phyloP scores from a whole-genome alignment of 2,797 vertebrate species.

The Miichthys miiuy region DNA sequence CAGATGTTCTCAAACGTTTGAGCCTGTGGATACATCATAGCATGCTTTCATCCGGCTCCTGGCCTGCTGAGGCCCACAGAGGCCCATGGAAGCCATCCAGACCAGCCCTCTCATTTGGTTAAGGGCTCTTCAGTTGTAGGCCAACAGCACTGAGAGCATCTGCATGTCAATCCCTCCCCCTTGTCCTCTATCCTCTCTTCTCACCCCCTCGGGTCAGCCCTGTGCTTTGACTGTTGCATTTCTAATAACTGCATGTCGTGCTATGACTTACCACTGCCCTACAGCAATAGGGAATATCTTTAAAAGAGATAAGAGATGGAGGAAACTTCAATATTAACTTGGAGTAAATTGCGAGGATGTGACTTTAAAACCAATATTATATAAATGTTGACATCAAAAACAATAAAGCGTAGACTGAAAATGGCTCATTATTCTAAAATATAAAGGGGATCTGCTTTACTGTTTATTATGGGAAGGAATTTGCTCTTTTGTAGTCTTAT shows the following conservation, averaged over 20 bases:
- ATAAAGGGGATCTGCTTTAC: slow-evolving; percentile 2
- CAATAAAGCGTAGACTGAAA: not conserved
- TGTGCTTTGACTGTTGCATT: slow-evolving; percentile 52
- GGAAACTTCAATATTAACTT: not conserved
- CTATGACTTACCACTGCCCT: slow-evolving; percentile 50
- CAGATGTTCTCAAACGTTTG: slow-evolving; percentile 56
- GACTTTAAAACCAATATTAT: too few relatives aligned
- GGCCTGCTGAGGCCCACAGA: slow-evolving; percentile 60
- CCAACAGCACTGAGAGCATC: slow-evolving; percentile 61
- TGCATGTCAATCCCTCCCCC: slow-evolving; percentile 60
- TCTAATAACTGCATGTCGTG: slow-evolving; percentile 59
- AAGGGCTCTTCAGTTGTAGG: slow-evolving; percentile 71
- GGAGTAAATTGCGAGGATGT: too few relatives aligned
- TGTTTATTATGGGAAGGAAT: slow-evolving; percentile 42
- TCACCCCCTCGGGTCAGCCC: slow-evolving; percentile 34
- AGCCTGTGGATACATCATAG: slow-evolving; percentile 63
- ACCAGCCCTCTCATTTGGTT: slow-evolving; percentile 70
- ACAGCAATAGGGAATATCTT: slow-evolving; percentile 37
- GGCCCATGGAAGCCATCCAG: slow-evolving; percentile 61
- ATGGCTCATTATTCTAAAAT: not conserved
- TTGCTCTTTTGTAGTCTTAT: slow-evolving; percentile 47
- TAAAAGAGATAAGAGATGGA: slow-evolving; percentile 5
- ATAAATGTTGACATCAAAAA: not conserved
- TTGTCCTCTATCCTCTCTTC: slow-evolving; percentile 14
- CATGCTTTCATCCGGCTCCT: slow-evolving; percentile 61